Conservation (phyloP, 2,888 invertebrate genomes). For the Chrysodeixis includens region DNA sequence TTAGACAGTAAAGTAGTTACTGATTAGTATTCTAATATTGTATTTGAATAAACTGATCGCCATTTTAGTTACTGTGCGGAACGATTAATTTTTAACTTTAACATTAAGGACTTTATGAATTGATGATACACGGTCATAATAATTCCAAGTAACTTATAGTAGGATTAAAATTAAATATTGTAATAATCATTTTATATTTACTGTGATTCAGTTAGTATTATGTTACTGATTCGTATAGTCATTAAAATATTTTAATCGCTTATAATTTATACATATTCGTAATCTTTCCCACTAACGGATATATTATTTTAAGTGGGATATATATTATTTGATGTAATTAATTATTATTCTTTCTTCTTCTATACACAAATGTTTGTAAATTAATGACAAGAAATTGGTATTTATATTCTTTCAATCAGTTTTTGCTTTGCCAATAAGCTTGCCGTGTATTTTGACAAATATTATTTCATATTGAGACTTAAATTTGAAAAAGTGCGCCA, state of each 20-base stretch:
- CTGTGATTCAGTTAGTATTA: slow-evolving; percentile 86
- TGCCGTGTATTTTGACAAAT: slow-evolving; percentile 45
- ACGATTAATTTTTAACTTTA: slow-evolving; percentile 59
- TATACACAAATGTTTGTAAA: slow-evolving; percentile 39
- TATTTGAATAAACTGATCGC: slow-evolving; percentile 68
- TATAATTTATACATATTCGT: slow-evolving; percentile 59
- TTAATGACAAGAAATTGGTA: slow-evolving; percentile 40
- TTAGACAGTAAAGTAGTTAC: slow-evolving; percentile 78
- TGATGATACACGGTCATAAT: slow-evolving; percentile 71
- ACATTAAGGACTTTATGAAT: slow-evolving; percentile 57
- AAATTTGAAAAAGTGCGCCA: slow-evolving; percentile 24
- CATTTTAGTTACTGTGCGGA: slow-evolving; percentile 65
- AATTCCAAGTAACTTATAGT: slow-evolving; percentile 71
- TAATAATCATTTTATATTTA: slow-evolving; percentile 76
- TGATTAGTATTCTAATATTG: slow-evolving; percentile 73
- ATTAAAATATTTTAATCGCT: slow-evolving; percentile 67
- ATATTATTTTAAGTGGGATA: slow-evolving; percentile 59
- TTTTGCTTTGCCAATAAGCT: slow-evolving; percentile 54
- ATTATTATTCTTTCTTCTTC: slow-evolving; percentile 47
- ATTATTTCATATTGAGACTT: slow-evolving; percentile 12
- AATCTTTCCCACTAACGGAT: slow-evolving; percentile 47
- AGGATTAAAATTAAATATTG: slow-evolving; percentile 57
- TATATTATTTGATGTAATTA: slow-evolving; percentile 55
- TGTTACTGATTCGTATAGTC: slow-evolving; percentile 70
- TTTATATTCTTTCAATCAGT: slow-evolving; percentile 34